Conservation (phyloP, 2,888 invertebrate species). For the Loripinus fragilis region DNA sequence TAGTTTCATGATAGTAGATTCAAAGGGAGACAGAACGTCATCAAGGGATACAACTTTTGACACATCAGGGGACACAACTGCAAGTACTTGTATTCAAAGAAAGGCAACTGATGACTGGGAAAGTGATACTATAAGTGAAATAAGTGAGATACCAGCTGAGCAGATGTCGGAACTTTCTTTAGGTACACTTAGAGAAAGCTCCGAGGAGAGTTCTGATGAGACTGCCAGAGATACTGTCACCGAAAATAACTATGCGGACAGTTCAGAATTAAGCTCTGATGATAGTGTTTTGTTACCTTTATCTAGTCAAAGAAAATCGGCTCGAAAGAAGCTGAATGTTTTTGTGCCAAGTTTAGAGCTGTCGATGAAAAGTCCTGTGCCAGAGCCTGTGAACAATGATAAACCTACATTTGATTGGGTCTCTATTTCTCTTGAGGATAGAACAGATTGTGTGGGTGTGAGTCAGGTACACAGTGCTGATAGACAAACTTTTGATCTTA, state of each 20-base stretch:
- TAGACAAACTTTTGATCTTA: not conserved
- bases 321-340: slow-evolving; percentile 41
- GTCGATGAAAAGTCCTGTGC: slow-evolving; percentile 39
- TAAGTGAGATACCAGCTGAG: slow-evolving; percentile 32
- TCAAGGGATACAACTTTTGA: not conserved
- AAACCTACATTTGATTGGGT: slow-evolving; percentile 42
- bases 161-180: slow-evolving; percentile 45
- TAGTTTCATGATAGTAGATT: slow-evolving; percentile 37
- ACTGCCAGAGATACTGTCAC: slow-evolving; percentile 23
- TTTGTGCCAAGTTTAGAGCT: slow-evolving; percentile 52
- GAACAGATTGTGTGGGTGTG: slow-evolving; percentile 24
- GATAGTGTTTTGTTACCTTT: slow-evolving; percentile 22
- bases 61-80: slow-evolving; percentile 15
- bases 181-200: slow-evolving; percentile 34
- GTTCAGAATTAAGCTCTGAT: slow-evolving; percentile 21
- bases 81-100: slow-evolving; percentile 4
- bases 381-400: slow-evolving; percentile 43
- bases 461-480: slow-evolving; percentile 20
- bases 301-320: not conserved
- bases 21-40: not conserved
- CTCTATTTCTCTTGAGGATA: slow-evolving; percentile 51
- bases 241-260: slow-evolving; percentile 30
- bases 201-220: slow-evolving; percentile 28
- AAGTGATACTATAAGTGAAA: slow-evolving; percentile 39
- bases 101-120: slow-evolving; percentile 38